Percentiles rank a stretch among this genome's conserved stretches.
These are phyloP conservation scores for Phoenicopterus ruber DNA, from an alignment of 2,113 vertebrate species.

Conservation along the genomic window DNA sequence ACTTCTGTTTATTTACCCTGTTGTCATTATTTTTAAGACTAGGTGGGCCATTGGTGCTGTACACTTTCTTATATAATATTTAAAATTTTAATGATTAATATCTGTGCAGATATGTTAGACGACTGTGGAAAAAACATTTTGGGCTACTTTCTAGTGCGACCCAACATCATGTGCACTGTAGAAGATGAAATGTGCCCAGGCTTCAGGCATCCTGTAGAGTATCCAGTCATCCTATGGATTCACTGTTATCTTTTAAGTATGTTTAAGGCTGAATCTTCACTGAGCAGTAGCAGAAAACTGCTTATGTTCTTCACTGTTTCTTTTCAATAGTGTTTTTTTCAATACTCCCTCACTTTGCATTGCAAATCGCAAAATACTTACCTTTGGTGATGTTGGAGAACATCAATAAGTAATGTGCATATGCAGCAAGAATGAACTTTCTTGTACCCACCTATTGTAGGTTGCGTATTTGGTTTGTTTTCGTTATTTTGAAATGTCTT, in stretches of 20 bases:
- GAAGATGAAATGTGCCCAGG: not conserved
- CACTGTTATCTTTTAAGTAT: not conserved
- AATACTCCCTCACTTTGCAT: not conserved
- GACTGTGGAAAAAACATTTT: not conserved
- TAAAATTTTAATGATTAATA: not conserved
- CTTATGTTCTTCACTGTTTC: not conserved
- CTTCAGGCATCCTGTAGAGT: not conserved
- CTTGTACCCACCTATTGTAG: not conserved
- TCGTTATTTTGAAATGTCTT: not conserved
- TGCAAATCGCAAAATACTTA: not conserved
- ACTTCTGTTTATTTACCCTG: not conserved
- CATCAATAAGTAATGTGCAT: not conserved
- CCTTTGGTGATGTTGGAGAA: not conserved
- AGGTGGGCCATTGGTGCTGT: not conserved
- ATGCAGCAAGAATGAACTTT: not conserved
- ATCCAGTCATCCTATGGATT: not conserved
- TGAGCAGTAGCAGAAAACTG: not conserved
- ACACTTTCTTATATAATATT: not conserved
- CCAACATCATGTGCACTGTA: fast-evolving
- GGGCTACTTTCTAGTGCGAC: not conserved
- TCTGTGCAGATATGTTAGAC: not conserved
- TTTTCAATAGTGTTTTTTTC: not conserved
- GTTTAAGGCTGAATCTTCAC: not conserved
- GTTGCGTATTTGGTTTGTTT: not conserved
- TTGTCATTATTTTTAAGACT: not conserved